These are phyloP conservation scores for Phyllotreta striolata DNA, from an alignment of 2,888 invertebrate genomes.

Conservation along the genomic window DNA sequence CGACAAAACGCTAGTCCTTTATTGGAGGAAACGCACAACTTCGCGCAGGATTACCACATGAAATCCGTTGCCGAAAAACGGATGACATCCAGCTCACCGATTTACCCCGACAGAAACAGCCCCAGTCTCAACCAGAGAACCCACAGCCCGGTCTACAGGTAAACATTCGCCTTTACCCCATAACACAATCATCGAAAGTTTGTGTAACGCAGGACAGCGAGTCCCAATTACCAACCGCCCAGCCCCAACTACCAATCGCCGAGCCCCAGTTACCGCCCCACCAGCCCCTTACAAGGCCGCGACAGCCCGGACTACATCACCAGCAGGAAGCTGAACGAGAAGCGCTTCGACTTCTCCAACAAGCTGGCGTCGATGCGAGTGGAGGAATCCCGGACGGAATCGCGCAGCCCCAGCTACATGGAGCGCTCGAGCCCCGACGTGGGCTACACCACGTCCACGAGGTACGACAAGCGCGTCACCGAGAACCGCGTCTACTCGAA, in stretches of 20 bases:
- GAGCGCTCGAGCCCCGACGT: slow-evolving; percentile 54
- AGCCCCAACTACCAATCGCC: slow-evolving; percentile 52
- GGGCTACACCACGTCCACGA: slow-evolving; percentile 49
- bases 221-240: slow-evolving; percentile 53
- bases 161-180: neutral
- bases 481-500: slow-evolving; percentile 51
- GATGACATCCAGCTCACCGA: slow-evolving; percentile 53
- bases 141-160: slow-evolving; percentile 54
- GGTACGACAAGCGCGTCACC: slow-evolving; percentile 52
- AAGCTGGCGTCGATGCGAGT: slow-evolving; percentile 58
- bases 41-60: slow-evolving; percentile 56
- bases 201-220: slow-evolving; percentile 44
- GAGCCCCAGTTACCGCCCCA: slow-evolving; percentile 50
- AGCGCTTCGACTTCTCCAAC: slow-evolving; percentile 52
- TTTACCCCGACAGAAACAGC: slow-evolving; percentile 54
- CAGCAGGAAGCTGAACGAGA: slow-evolving; percentile 55
- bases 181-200: neutral
- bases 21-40: slow-evolving; percentile 53
- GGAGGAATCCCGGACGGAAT: slow-evolving; percentile 53
- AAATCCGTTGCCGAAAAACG: slow-evolving; percentile 53
- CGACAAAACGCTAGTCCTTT: slow-evolving; percentile 54
- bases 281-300: slow-evolving; percentile 45
- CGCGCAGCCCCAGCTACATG: slow-evolving; percentile 54
- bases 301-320: slow-evolving; percentile 59
- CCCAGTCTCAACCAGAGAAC: slow-evolving; percentile 55